Conservation (phyloP, 1,140 invertebrate genomes). For the Oreohelix idahoensis region DNA sequence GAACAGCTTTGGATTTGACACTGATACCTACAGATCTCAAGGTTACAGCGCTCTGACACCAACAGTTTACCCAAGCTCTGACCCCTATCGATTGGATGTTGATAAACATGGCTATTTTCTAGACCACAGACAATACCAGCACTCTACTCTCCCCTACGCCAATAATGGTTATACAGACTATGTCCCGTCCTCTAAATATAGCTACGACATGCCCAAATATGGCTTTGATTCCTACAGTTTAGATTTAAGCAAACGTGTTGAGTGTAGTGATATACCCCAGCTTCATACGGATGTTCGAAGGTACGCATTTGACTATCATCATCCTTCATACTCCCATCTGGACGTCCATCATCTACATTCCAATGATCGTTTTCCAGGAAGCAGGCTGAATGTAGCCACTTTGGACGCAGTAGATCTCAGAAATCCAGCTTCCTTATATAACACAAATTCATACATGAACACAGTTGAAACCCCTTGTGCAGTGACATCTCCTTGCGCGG, state of each 20-base stretch:
- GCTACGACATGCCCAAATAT: slow-evolving; percentile 65
- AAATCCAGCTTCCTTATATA: slow-evolving; percentile 58
- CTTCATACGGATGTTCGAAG: slow-evolving; percentile 54
- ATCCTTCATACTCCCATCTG: background rate
- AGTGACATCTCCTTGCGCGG: slow-evolving; percentile 45
- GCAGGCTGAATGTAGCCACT: slow-evolving; percentile 53
- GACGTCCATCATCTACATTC: slow-evolving; percentile 12
- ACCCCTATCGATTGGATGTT: slow-evolving; percentile 63
- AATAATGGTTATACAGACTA: slow-evolving; percentile 68
- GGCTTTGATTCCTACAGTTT: slow-evolving; percentile 68
- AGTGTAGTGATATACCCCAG: slow-evolving; percentile 56
- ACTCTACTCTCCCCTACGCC: slow-evolving; percentile 57
- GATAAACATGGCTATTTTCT: slow-evolving; percentile 71
- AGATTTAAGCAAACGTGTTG: slow-evolving; percentile 67
- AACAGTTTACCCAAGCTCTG: slow-evolving; percentile 59
- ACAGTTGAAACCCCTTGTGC: slow-evolving; percentile 44
- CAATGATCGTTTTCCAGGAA: slow-evolving; percentile 38
- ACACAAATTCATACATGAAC: slow-evolving; percentile 51
- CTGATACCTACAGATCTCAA: slow-evolving; percentile 65
- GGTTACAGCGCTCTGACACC: slow-evolving; percentile 61
- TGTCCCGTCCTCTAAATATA: slow-evolving; percentile 65
- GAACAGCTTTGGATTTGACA: slow-evolving; percentile 64
- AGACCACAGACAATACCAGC: slow-evolving; percentile 69
- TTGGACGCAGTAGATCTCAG: slow-evolving; percentile 64
- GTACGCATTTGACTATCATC: slow-evolving; percentile 47